phyloP scores from a whole-genome alignment of 2,888 invertebrate genomes.

The Cheilosia grossa region DNA sequence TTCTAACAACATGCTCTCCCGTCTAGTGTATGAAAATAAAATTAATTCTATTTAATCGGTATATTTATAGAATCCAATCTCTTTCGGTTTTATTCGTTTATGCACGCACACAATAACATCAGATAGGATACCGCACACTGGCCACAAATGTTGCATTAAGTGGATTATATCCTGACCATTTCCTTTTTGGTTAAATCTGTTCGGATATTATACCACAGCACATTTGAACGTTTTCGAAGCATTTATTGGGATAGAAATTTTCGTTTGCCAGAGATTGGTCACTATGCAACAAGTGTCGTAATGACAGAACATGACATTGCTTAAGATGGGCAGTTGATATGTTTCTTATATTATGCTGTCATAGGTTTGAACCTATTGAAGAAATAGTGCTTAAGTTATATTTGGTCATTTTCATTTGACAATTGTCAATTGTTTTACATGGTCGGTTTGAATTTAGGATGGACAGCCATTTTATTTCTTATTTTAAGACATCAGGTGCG shows the following conservation, averaged over 20 bases:
- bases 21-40: constrained; percentile 22
- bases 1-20: background rate
- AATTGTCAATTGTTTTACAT: no score
- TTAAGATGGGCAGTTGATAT: no score
- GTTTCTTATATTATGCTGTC: no score
- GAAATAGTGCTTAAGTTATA: no score
- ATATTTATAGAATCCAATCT: constrained; percentile 19
- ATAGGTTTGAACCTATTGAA: no score
- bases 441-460: no score
- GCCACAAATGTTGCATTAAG: constrained; percentile 61
- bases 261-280: background rate
- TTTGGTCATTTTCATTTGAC: no score
- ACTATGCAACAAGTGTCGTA: background rate
- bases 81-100: constrained; percentile 24
- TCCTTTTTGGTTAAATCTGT: constrained; percentile 52
- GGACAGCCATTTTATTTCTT: no score
- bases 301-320: background rate
- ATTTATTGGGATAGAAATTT: constrained; percentile 39
- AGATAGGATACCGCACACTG: constrained; percentile 42
- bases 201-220: constrained; percentile 32
- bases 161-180: constrained; percentile 55
- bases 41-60: constrained; percentile 44
- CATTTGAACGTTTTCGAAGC: constrained; percentile 31
- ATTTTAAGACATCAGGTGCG: no score
- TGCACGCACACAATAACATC: constrained; percentile 3